phyloP scores from a whole-genome alignment of 2,113 vertebrate species.

The Ondatra zibethicus region DNA sequence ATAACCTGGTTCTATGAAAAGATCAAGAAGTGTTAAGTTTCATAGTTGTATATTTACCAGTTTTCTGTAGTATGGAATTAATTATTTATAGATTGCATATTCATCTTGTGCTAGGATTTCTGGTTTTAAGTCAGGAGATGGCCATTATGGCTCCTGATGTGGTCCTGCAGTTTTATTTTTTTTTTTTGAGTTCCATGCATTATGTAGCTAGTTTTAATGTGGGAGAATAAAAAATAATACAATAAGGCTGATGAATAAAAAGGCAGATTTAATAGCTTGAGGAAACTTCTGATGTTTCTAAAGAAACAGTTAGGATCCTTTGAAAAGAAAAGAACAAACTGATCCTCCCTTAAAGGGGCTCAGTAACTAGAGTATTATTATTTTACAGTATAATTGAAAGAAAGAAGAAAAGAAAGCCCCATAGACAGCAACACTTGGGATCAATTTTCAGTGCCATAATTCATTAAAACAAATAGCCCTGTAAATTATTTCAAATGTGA shows the following conservation, averaged over 20 bases:
- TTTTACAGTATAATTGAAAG: not conserved
- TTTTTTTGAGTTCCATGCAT: not conserved
- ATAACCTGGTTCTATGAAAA: not conserved
- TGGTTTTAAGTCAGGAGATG: not conserved
- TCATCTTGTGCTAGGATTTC: not conserved
- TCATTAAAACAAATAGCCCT: not conserved
- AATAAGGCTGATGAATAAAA: not conserved
- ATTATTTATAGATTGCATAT: not conserved
- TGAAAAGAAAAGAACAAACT: not conserved
- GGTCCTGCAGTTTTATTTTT: not conserved
- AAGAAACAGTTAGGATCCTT: not conserved
- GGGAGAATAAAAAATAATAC: not conserved
- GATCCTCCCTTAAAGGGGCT: not conserved
- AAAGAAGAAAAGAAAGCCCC: not conserved
- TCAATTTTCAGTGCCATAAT: not conserved
- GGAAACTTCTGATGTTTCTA: not conserved
- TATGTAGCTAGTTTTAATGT: not conserved
- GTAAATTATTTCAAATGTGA: constrained; percentile 4
- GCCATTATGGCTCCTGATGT: not conserved
- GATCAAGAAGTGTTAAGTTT: not conserved
- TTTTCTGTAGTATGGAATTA: not conserved
- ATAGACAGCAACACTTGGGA: not conserved
- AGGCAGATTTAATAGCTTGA: not conserved
- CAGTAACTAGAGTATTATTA: not conserved
- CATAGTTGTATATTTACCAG: not conserved